Conservation (phyloP, 2,113 vertebrate genomes). For the Lipotes vexillifer region DNA sequence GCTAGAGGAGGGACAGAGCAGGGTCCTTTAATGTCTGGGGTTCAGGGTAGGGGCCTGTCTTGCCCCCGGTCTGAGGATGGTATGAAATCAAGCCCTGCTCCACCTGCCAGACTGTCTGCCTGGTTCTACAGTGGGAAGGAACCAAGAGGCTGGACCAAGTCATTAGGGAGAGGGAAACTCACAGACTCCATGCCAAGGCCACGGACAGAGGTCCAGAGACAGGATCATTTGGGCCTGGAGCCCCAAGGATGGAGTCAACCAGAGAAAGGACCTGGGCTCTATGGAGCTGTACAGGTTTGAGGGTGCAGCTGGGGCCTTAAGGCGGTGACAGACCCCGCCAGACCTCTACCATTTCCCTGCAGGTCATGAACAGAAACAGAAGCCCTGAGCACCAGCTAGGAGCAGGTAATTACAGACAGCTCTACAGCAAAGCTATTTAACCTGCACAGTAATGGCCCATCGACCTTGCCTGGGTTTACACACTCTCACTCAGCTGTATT, state of each 20-base stretch:
- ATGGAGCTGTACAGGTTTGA: not conserved
- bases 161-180: not conserved
- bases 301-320: not conserved
- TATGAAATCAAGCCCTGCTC: not conserved
- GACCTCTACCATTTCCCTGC: too few relatives aligned
- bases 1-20: not conserved
- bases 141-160: not conserved
- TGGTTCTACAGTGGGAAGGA: accelerated
- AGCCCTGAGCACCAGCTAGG: not conserved
- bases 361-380: not conserved
- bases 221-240: not conserved
- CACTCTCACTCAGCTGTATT: not conserved
- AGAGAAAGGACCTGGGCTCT: not conserved
- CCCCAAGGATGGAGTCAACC: too few relatives aligned
- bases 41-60: not conserved
- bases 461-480: not conserved
- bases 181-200: not conserved
- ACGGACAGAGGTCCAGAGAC: not conserved
- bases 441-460: not conserved
- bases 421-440: not conserved
- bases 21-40: not conserved
- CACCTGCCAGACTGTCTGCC: not conserved
- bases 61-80: not conserved
- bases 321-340: not conserved
- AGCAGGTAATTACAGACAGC: not conserved